These are phyloP conservation scores for Coboldia fuscipes DNA, from an alignment of 1,140 invertebrate species.

Conservation along the genomic window DNA sequence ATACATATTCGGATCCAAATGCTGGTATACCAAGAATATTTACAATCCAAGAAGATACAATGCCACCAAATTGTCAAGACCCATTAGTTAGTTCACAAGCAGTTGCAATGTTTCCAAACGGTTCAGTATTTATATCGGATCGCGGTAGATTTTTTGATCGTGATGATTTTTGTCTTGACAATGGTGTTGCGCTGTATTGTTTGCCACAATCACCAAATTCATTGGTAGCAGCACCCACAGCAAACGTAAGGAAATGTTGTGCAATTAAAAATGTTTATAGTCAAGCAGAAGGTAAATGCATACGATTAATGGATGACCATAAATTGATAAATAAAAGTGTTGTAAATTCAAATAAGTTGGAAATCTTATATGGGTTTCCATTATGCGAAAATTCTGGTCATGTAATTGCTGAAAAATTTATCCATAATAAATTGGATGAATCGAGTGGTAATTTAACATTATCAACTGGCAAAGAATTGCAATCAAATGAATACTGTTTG, in stretches of 20 bases:
- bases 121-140: constrained; percentile 25
- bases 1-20: constrained; percentile 10
- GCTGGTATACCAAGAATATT: constrained; percentile 13
- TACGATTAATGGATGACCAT: constrained; percentile 19
- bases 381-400: constrained; percentile 22
- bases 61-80: constrained; percentile 5
- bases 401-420: constrained; percentile 25
- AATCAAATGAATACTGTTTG: constrained; percentile 11
- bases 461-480: constrained; percentile 7
- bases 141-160: constrained; percentile 18
- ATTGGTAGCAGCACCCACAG: constrained; percentile 8
- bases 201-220: constrained; percentile 16
- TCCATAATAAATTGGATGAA: constrained; percentile 9
- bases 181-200: constrained; percentile 31
- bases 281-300: constrained; percentile 24
- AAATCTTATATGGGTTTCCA: constrained; percentile 27
- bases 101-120: constrained; percentile 26
- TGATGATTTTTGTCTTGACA: constrained; percentile 32
- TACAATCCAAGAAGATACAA: constrained; percentile 11
- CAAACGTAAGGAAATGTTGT: constrained; percentile 31
- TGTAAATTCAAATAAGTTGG: constrained; percentile 14
- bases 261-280: constrained; percentile 30
- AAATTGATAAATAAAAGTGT: constrained; percentile 17
- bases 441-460: constrained; percentile 8
- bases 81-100: constrained; percentile 6